These are phyloP conservation scores for Zenarchopterus dispar DNA, from an alignment of 2,797 vertebrate species.

Conservation along the genomic window DNA sequence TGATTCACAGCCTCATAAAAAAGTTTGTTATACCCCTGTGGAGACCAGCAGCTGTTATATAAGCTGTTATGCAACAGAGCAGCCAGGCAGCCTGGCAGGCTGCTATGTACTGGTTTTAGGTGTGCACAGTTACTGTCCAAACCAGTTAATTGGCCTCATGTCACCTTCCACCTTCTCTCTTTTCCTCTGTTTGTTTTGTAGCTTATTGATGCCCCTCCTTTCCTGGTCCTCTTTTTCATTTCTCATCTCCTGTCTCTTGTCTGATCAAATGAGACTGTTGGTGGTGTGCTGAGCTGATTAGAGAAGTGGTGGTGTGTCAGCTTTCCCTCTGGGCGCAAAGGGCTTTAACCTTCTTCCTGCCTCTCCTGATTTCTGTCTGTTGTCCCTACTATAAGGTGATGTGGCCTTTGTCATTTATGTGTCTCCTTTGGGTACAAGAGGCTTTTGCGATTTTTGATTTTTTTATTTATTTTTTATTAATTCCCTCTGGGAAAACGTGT, in stretches of 20 bases:
- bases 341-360: not conserved
- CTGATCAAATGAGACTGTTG: no score
- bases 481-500: not conserved
- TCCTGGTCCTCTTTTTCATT: not conserved
- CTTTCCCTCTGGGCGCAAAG: not conserved
- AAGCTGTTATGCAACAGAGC: slow-evolving; percentile 67
- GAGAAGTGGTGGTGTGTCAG: no score
- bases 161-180: not conserved
- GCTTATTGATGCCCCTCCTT: not conserved
- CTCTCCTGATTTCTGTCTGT: slow-evolving; percentile 33
- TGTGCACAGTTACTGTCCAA: not conserved
- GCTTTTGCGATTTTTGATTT: no score
- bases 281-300: no score
- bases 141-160: not conserved
- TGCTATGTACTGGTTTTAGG: not conserved
- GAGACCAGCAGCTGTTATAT: slow-evolving; percentile 57
- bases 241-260: not conserved
- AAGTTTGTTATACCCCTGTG: slow-evolving; percentile 48
- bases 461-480: not conserved
- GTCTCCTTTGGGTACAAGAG: no score
- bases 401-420: no score
- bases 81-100: slow-evolving; percentile 25
- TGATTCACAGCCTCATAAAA: slow-evolving; percentile 29
- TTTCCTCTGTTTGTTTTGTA: not conserved
- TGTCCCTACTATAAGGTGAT: not conserved